Evolutionary conservation across 2,113 vertebrate genomes (phyloP).

Genomic region (Ia io): DNA sequence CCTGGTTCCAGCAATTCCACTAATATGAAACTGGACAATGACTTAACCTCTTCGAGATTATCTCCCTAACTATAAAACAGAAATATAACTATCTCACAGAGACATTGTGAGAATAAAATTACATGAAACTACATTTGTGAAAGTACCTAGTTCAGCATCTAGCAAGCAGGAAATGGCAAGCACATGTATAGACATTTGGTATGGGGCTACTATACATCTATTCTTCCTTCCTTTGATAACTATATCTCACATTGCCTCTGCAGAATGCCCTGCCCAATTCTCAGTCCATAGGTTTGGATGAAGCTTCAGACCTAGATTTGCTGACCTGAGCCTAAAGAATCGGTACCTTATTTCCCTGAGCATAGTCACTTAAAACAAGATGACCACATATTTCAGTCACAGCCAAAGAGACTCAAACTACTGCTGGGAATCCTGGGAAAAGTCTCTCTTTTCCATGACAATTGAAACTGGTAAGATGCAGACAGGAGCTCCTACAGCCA

Average conservation of each 20-base stretch:
- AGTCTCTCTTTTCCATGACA: background rate
- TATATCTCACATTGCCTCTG: background rate
- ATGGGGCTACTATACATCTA: background rate
- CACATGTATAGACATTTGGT: background rate
- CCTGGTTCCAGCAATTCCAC: background rate
- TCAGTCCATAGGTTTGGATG: background rate
- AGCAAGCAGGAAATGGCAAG: background rate
- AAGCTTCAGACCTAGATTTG: background rate
- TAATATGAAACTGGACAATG: background rate
- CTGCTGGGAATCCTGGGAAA: background rate
- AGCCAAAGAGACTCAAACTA: background rate
- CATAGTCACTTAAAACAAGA: background rate
- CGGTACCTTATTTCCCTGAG: background rate
- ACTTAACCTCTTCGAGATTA: background rate
- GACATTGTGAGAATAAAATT: background rate
- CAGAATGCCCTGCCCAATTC: background rate
- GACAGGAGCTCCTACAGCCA: background rate
- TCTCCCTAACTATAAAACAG: background rate
- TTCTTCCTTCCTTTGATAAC: background rate
- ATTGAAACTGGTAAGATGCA: background rate
- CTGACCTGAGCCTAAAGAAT: background rate
- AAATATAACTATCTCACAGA: conserved; percentile 21
- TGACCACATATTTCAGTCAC: background rate
- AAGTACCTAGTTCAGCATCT: background rate
- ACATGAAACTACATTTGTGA: background rate